Conservation (phyloP, 2,888 invertebrate species). For the Pollenia labialis region DNA sequence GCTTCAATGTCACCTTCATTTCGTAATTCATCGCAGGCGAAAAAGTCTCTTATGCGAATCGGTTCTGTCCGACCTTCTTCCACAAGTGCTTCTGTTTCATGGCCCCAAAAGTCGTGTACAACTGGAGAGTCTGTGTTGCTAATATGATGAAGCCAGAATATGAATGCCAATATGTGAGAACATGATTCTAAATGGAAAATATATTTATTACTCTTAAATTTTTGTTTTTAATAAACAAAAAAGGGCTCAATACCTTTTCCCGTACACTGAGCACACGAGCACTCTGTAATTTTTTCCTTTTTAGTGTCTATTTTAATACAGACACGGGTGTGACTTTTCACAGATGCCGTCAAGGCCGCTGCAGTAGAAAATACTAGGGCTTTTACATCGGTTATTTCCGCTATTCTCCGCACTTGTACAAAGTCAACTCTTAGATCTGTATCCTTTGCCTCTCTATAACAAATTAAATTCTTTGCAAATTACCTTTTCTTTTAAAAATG, state of each 20-base stretch:
- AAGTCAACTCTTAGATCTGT: conserved; percentile 80
- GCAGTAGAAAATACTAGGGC: conserved; percentile 79
- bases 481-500: background rate
- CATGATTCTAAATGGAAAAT: conserved; percentile 77
- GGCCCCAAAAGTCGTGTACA: conserved; percentile 81
- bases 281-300: conserved; percentile 76
- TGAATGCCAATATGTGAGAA: conserved; percentile 80
- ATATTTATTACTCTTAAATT: no score
- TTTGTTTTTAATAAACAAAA: background rate
- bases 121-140: conserved; percentile 76
- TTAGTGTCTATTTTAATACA: conserved; percentile 77
- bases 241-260: conserved; percentile 73
- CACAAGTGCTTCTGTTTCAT: conserved; percentile 78
- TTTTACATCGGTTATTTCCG: conserved; percentile 78
- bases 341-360: conserved; percentile 75
- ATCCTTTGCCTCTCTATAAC: conserved; percentile 74
- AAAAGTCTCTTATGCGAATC: conserved; percentile 80
- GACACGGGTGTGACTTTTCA: conserved; percentile 78
- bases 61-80: conserved; percentile 77
- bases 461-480: background rate
- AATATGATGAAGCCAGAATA: conserved; percentile 82
- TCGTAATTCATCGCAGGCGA: conserved; percentile 78
- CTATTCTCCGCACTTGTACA: conserved; percentile 80
- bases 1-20: conserved; percentile 78
- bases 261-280: conserved; percentile 78